phyloP scores from a whole-genome alignment of 2,113 vertebrate species.

The Notiomystis cincta region DNA sequence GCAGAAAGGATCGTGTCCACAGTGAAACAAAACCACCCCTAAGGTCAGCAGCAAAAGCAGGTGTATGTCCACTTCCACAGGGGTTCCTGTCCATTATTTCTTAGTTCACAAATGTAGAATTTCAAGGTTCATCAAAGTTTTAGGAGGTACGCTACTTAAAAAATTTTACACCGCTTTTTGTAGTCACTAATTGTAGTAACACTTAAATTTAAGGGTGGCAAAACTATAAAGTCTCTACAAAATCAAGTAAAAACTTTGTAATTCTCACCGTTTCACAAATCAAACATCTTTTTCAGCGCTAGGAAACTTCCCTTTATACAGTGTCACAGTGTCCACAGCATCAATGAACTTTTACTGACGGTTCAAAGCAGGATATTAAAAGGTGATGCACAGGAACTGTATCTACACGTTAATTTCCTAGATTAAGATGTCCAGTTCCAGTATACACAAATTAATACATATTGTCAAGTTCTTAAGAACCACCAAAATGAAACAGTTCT shows the following conservation, averaged over 20 bases:
- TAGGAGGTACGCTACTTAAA: neutral
- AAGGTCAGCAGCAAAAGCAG: neutral
- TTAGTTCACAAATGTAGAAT: neutral
- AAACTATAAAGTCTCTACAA: neutral
- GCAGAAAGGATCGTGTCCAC: fast-evolving
- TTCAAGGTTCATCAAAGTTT: neutral
- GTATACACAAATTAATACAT: neutral
- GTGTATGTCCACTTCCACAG: neutral
- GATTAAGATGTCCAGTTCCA: neutral
- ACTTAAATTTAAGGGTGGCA: neutral
- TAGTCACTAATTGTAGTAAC: neutral
- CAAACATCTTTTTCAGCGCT: neutral
- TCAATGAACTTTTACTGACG: neutral
- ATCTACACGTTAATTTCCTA: neutral
- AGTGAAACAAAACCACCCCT: neutral
- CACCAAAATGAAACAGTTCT: neutral
- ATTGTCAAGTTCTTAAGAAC: neutral
- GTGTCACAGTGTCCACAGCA: neutral
- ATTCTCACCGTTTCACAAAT: neutral
- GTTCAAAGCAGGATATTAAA: neutral
- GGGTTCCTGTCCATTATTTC: neutral
- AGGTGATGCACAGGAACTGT: neutral
- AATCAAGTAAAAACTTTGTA: neutral
- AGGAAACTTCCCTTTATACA: neutral
- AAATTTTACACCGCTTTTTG: neutral